Evolutionary conservation across 1,140 invertebrate species (phyloP), one percentile per base, ranked within the genome.

Genomic region (Ceratina japonica): DNA sequence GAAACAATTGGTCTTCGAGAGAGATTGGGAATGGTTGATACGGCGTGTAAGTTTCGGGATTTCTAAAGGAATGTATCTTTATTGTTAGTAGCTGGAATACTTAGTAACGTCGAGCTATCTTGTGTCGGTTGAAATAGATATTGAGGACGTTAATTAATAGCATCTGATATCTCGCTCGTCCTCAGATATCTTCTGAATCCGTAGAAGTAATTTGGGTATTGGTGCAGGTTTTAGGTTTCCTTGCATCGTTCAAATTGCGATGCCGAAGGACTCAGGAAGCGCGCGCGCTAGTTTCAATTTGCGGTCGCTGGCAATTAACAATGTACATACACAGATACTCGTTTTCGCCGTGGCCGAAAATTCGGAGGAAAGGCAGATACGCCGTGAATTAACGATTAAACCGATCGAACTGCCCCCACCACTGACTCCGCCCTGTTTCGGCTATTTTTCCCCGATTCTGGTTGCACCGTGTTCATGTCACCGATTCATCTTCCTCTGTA

Each of bases 251-350:
- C 63, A 71, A 79, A 71, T 62, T 75, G 54, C 71, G 31, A 61
- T 54, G 18, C 24, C 59, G 58, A 56, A 79, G 65, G 64, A 74
- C 65, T 65, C 56, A 3, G 5, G 44, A 13, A 27, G 44, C 64
- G 56, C 65, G 37, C 66, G 51, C 62, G 49, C 59, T 18, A 83
- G 79, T 81, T 86, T 80, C 85, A 86, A 86, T 86, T 86, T 83
- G 84, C 78, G 81, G 73, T 79, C 68, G 65, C 61, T 64, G 77
- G 76, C 81, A 87, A 87, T 87, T 86, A 86, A 84, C 79, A 79
- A 69, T 79, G 81, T 79, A 83, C 37, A 44, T 44, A 56, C 75
- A 81, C 75, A 84, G 56, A 44, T 44, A 44, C 68, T 63, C 65
- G 59, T 56, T 81, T 79, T 86, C 66, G 75, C 72, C 62, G 62